Conservation (phyloP, 2,888 invertebrate species). For the Stegophylla sp. region DNA sequence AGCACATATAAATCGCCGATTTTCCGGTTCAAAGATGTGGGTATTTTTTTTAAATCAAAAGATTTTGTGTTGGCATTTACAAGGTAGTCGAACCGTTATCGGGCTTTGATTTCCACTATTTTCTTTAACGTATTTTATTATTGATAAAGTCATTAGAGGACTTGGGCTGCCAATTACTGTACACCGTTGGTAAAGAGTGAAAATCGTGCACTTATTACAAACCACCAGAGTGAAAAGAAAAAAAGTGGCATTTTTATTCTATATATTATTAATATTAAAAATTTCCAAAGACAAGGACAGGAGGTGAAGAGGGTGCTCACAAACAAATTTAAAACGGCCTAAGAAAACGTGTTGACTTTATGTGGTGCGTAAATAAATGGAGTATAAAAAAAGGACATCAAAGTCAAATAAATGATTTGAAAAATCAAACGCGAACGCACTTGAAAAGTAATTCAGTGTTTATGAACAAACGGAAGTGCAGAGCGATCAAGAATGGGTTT, state of each 20-base stretch:
- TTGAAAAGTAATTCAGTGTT: conserved; percentile 40
- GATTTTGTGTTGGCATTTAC: conserved; percentile 34
- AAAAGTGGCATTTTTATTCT: conserved; percentile 40
- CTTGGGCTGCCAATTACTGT: conserved; percentile 49
- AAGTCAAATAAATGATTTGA: conserved; percentile 46
- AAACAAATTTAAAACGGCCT: conserved; percentile 26
- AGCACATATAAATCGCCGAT: conserved; percentile 39
- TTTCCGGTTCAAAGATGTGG: conserved; percentile 41
- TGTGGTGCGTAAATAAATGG: conserved; percentile 46
- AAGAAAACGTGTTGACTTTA: conserved; percentile 40
- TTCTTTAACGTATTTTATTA: conserved; percentile 45
- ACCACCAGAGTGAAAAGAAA: conserved; percentile 24
- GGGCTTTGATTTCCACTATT: conserved; percentile 50
- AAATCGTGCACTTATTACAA: conserved; percentile 38
- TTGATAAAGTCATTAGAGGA: conserved; percentile 55
- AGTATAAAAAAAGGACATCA: conserved; percentile 53
- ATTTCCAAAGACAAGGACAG: conserved; percentile 27
- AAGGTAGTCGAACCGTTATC: conserved; percentile 54
- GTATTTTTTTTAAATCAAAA: conserved; percentile 51
- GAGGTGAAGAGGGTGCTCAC: neutral
- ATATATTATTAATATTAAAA: conserved; percentile 44
- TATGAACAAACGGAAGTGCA: conserved; percentile 47
- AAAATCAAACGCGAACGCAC: conserved; percentile 43
- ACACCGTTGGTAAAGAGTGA: conserved; percentile 25
- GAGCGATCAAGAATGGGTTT: conserved; percentile 30